phyloP scores from a whole-genome alignment of 2,888 invertebrate genomes.

The Latrodectus hesperus region DNA sequence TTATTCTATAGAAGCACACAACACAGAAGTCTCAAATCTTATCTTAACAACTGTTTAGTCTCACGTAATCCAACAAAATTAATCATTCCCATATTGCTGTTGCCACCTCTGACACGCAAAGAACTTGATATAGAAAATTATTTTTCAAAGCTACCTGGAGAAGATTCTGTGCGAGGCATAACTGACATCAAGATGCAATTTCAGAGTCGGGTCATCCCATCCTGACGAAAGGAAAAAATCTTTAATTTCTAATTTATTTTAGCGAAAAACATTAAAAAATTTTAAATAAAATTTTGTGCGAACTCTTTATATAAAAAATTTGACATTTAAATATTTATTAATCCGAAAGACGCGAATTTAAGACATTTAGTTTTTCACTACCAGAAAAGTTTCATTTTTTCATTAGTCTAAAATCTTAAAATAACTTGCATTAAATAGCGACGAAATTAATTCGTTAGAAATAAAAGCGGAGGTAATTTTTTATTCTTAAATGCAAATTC shows the following conservation, averaged over 20 bases:
- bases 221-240: conserved; percentile 35
- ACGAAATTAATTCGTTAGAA: too few species aligned
- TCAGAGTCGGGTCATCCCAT: conserved; percentile 40
- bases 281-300: background rate
- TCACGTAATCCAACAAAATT: background rate
- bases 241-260: background rate
- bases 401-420: too few species aligned
- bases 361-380: too few species aligned
- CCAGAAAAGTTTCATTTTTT: too few species aligned
- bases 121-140: background rate
- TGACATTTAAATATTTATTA: too few species aligned
- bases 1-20: background rate
- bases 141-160: background rate
- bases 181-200: conserved; percentile 9
- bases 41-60: background rate
- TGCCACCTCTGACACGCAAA: background rate
- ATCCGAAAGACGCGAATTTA: too few species aligned
- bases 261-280: background rate
- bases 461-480: too few species aligned
- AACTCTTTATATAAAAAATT: too few species aligned
- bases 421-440: too few species aligned
- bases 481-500: too few species aligned
- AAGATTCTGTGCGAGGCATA: background rate
- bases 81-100: background rate
- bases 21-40: too few species aligned